Base-by-base conservation (phyloP, 2,797 vertebrate genomes). In the Pangasius djambal region DNA sequence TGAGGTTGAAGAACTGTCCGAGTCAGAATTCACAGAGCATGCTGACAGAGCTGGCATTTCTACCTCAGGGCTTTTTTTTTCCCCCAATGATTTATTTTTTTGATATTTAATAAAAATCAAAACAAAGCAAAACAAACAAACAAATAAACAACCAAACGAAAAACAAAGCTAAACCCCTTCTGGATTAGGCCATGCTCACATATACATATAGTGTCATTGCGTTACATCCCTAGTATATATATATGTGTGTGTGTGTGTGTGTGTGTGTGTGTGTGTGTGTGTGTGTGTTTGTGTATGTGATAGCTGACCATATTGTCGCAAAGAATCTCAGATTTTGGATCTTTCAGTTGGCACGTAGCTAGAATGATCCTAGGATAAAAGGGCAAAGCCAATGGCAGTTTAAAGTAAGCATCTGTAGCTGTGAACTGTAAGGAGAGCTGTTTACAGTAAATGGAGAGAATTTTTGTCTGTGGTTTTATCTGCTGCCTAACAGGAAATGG, bases 311-410 rank as follows among this genome's bases (percentile, higher is more conserved):
- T 55, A 18, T 31, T 81, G 48, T 61, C 8, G 1, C 10, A 40
- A 82, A 61, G 20, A 15, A 82, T 82, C 20, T 52, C 25, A 50
- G 25, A 55, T 15, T 37, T 69, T 31, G 69, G 13, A 20, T 40
- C 31, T 50, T 84, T 18, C 22, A 25, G 18, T 61, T 85, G 25
- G 34, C 86, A 79, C 72, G 59, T 50, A 50, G 81, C 37, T 70
- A 31, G 10, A 67, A 87, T 31, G 0, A 74, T 89, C 57, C 16
- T 28, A 84, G 81, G 48, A 59, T 6, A 69, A 83, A 74, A 85
- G 61, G 50, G 16, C 63, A 48, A 40, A 84, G 74, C 86, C 82
- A 48, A 52, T 85, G 89, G 89, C 89, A 89, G 89, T 86, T 83
- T 77, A 55, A 52, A 77, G 40, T 50, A 16, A 59, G 70, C 88